These are phyloP conservation scores for Sarcophaga bullata DNA, from an alignment of 1,140 invertebrate genomes.

Conservation along the genomic window DNA sequence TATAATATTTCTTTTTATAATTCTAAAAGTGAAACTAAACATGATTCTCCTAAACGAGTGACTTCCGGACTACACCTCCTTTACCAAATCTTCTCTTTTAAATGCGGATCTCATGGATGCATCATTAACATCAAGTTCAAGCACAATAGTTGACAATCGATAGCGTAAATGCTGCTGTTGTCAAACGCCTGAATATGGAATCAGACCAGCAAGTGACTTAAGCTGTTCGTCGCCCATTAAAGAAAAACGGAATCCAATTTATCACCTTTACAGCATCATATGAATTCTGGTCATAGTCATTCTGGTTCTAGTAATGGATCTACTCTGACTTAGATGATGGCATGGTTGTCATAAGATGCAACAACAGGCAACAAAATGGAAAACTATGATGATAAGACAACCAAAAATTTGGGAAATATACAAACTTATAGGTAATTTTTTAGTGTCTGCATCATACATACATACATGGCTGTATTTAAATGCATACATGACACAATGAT, in stretches of 20 bases:
- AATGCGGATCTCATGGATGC: constrained; percentile 57
- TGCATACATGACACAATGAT: neutral
- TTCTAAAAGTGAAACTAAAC: constrained; percentile 45
- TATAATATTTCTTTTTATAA: neutral
- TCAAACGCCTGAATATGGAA: constrained; percentile 39
- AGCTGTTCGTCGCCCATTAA: constrained; percentile 33
- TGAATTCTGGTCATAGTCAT: constrained; percentile 54
- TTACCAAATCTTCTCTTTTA: constrained; percentile 44
- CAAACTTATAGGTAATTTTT: constrained; percentile 82
- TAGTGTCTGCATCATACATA: neutral
- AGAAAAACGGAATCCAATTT: constrained; percentile 28
- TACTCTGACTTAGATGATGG: constrained; percentile 64
- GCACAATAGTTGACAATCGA: constrained; percentile 62
- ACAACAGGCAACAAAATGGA: constrained; percentile 50
- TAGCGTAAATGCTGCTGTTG: constrained; percentile 50
- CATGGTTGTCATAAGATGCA: constrained; percentile 56
- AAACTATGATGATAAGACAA: constrained; percentile 72
- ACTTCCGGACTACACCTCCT: constrained; percentile 45
- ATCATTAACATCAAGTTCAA: constrained; percentile 60
- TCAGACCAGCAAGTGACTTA: constrained; percentile 12
- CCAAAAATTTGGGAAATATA: constrained; percentile 77
- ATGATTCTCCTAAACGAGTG: constrained; percentile 41
- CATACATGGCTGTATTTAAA: neutral
- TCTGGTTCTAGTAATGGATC: constrained; percentile 65
- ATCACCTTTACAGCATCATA: constrained; percentile 34